A percentile compares a stretch with the other conserved stretches of the same genome.
Conservation (phyloP, 2,113 vertebrate genomes). For the Nansenia antarctica region DNA sequence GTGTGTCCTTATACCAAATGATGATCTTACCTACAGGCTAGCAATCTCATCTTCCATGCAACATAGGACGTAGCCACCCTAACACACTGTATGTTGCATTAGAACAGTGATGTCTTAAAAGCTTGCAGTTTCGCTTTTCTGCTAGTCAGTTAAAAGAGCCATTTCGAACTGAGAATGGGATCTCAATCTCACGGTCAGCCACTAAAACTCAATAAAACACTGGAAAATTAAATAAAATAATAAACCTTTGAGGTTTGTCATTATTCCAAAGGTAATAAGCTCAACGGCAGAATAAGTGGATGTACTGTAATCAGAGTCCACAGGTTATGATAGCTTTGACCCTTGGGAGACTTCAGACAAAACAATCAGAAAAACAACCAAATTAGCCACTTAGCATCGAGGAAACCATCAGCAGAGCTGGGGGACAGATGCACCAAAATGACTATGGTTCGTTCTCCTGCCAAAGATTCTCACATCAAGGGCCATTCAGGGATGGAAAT, state of each 20-base stretch:
- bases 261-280: background rate
- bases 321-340: background rate
- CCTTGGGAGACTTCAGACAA: background rate
- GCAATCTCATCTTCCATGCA: background rate
- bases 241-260: too few relatives aligned
- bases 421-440: slow-evolving; percentile 1
- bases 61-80: too few relatives aligned
- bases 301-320: background rate
- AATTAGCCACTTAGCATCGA: background rate
- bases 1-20: background rate
- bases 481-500: background rate
- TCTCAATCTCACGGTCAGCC: background rate
- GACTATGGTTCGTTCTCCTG: background rate
- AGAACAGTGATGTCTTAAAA: background rate
- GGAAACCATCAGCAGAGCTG: background rate
- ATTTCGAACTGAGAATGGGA: background rate
- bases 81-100: background rate
- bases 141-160: background rate
- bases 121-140: too few relatives aligned
- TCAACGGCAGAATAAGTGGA: background rate
- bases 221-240: too few relatives aligned
- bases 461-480: background rate
- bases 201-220: background rate
- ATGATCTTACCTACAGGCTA: background rate
- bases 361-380: background rate